Evolutionary conservation across 2,113 vertebrate species (phyloP).

Genomic region (Rattus rattus): DNA sequence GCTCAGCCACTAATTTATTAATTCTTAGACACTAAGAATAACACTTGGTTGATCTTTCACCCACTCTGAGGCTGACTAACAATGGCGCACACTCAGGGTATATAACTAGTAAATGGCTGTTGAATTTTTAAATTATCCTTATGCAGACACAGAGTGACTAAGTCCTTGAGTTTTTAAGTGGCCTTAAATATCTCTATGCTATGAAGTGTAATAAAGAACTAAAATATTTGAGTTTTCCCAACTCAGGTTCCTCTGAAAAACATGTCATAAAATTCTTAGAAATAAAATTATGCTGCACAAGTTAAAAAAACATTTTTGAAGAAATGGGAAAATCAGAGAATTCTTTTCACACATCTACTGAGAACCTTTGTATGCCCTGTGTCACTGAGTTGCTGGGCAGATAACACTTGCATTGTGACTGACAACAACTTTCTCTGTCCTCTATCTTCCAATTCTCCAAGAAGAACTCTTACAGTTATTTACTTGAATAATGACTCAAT

Average conservation of each 20-base stretch:
- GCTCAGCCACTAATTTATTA: conserved; percentile 31
- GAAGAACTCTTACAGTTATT: conserved; percentile 30
- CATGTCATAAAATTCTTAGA: conserved; percentile 47
- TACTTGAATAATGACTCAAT: conserved; percentile 20
- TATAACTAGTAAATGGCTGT: neutral
- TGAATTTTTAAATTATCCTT: neutral
- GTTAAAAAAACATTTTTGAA: neutral
- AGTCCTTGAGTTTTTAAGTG: conserved; percentile 49
- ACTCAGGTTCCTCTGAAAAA: conserved; percentile 38
- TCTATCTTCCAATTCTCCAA: conserved; percentile 26
- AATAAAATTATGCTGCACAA: conserved; percentile 26
- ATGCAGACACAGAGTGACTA: conserved; percentile 5
- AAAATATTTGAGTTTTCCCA: conserved; percentile 31
- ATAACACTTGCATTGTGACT: neutral
- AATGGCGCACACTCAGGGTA: neutral
- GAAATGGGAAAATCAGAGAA: conserved; percentile 15
- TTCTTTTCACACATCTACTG: neutral
- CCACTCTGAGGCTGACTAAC: conserved; percentile 7
- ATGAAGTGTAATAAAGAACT: conserved; percentile 19
- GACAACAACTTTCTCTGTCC: neutral
- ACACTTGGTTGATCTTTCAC: conserved; percentile 18
- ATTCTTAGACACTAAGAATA: conserved; percentile 46
- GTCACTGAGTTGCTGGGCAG: neutral
- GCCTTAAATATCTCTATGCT: neutral
- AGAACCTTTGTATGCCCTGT: neutral